Evolutionary conservation across 2,797 vertebrate genomes (phyloP).

Genomic region (Intellagama lesueurii): DNA sequence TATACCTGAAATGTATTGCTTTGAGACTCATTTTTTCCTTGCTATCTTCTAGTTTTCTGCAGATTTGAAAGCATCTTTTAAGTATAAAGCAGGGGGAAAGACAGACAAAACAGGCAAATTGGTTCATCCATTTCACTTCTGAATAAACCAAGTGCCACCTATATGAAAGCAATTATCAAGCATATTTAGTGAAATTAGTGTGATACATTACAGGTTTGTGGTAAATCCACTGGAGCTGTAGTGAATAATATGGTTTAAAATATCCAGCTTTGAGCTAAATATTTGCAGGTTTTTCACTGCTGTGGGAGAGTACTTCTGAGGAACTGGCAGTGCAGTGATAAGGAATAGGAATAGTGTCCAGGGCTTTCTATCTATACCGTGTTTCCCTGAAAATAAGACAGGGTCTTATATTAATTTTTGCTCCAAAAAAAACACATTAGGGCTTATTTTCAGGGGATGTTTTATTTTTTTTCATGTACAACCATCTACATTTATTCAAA

Average conservation of each 20-base stretch:
- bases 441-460: too few species aligned
- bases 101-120: background rate
- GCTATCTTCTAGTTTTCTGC: background rate
- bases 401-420: too few species aligned
- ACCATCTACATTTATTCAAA: too few species aligned
- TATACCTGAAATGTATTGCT: too few species aligned
- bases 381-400: too few species aligned
- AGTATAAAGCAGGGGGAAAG: background rate
- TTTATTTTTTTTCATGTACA: too few species aligned
- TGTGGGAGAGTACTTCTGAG: background rate
- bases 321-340: background rate
- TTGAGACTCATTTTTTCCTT: too few species aligned
- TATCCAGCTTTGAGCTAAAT: background rate
- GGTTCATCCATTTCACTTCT: background rate
- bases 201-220: background rate
- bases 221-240: background rate
- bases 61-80: background rate
- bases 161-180: background rate
- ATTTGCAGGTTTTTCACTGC: background rate
- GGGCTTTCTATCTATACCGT: background rate
- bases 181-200: background rate
- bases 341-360: background rate
- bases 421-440: too few species aligned
- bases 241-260: background rate
- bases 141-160: background rate